Evolutionary conservation across 2,113 vertebrate genomes (phyloP).

Genomic region (Planiliza haematocheilus): DNA sequence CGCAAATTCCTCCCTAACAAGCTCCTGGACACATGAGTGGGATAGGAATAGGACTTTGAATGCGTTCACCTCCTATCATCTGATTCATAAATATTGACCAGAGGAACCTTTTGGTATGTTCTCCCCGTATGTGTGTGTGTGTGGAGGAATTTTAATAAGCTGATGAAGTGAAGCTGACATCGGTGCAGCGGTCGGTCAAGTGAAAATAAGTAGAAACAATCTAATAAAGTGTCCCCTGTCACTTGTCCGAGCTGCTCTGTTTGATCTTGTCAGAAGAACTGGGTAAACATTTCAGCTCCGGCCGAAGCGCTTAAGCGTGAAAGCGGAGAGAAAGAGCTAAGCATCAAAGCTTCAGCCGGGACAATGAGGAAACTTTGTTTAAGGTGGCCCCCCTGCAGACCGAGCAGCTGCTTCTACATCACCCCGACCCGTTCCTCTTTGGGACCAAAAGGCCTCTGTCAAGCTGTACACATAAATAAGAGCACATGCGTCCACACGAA

Average conservation of each 20-base stretch:
- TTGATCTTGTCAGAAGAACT: background rate
- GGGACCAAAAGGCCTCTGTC: conserved; percentile 26
- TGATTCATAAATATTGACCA: background rate
- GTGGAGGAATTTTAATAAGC: conserved; percentile 67
- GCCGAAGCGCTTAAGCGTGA: background rate
- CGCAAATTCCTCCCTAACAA: no score
- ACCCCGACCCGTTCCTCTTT: conserved; percentile 1
- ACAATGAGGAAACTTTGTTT: conserved; percentile 13
- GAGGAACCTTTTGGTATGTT: background rate
- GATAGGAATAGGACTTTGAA: no score
- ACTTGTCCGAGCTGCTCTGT: background rate
- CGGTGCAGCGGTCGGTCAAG: conserved; percentile 24
- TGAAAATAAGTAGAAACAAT: conserved; percentile 43
- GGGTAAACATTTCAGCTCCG: background rate
- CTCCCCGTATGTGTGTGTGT: background rate
- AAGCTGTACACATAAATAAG: conserved; percentile 51
- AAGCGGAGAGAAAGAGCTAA: background rate
- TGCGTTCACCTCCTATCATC: background rate
- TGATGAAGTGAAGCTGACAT: conserved; percentile 64
- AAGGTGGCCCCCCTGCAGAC: conserved; percentile 33
- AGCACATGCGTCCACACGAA: background rate
- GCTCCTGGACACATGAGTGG: no score
- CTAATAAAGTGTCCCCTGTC: background rate
- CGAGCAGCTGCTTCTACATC: conserved; percentile 62
- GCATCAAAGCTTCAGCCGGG: background rate